Conservation (phyloP, 2,797 vertebrate species). For the Pelochelys cantorii region DNA sequence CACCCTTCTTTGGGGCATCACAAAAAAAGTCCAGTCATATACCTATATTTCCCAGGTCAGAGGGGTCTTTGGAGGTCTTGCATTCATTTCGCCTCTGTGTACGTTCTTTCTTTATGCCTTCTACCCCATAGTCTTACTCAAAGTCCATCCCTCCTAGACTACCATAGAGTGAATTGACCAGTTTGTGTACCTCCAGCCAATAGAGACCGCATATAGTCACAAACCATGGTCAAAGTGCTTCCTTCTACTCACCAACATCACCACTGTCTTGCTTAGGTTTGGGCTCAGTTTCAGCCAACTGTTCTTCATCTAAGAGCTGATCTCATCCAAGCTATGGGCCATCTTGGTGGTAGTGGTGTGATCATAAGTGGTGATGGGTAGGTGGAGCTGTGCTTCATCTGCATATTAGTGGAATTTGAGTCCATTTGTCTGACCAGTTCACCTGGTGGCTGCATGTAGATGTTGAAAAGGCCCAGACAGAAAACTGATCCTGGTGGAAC, state of each 20-base stretch:
- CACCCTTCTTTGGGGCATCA: neutral
- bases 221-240: neutral
- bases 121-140: neutral
- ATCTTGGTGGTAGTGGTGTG: neutral
- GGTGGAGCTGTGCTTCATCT: neutral
- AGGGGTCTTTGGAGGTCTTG: neutral
- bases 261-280: neutral
- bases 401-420: neutral
- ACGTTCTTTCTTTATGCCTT: neutral
- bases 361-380: neutral
- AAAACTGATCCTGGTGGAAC: neutral
- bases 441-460: neutral
- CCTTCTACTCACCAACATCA: neutral
- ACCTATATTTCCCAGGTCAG: neutral
- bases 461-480: neutral
- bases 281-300: neutral
- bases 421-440: neutral
- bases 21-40: neutral
- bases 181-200: neutral
- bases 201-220: neutral
- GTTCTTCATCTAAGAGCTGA: neutral
- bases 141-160: neutral
- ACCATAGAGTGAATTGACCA: neutral
- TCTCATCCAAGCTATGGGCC: neutral
- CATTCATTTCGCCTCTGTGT: neutral